A percentile compares a stretch with the other conserved stretches of the same genome.
These are phyloP conservation scores for Acrobasis repandana DNA, from an alignment of 2,888 invertebrate genomes.

Conservation along the genomic window DNA sequence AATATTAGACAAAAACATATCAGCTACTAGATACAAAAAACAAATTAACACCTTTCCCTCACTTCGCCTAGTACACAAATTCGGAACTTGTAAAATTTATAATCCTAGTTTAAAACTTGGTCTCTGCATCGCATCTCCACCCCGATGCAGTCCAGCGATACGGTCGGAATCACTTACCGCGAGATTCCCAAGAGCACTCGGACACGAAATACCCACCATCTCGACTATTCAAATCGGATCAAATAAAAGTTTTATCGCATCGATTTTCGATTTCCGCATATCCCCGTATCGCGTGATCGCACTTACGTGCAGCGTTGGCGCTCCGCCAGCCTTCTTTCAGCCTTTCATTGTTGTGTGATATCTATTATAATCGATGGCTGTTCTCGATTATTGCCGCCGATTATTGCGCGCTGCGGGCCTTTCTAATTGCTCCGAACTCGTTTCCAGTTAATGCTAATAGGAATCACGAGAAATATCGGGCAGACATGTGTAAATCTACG, in stretches of 20 bases:
- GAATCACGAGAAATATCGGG: slow-evolving; percentile 1
- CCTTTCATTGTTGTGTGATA: slow-evolving; percentile 47
- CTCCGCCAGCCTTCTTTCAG: slow-evolving; percentile 54
- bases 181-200: slow-evolving; percentile 22
- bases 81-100: neutral
- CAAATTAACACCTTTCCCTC: too few relatives aligned
- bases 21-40: too few relatives aligned
- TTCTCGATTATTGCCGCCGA: slow-evolving; percentile 50
- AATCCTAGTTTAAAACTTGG: neutral
- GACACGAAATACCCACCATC: slow-evolving; percentile 33
- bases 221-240: slow-evolving; percentile 67
- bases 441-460: slow-evolving; percentile 11
- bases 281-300: slow-evolving; percentile 46
- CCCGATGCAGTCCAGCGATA: neutral
- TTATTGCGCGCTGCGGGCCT: slow-evolving; percentile 22
- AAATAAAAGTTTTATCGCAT: slow-evolving; percentile 72
- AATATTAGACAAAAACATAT: too few relatives aligned
- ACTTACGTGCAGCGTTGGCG: slow-evolving; percentile 56
- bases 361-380: slow-evolving; percentile 34
- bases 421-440: slow-evolving; percentile 12
- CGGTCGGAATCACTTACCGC: slow-evolving; percentile 15
- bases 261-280: slow-evolving; percentile 54
- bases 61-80: neutral
- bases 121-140: neutral
- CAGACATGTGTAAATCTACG: slow-evolving; percentile 5